phyloP scores from a whole-genome alignment of 2,797 vertebrate genomes.

The Cyclopterus lumpus region DNA sequence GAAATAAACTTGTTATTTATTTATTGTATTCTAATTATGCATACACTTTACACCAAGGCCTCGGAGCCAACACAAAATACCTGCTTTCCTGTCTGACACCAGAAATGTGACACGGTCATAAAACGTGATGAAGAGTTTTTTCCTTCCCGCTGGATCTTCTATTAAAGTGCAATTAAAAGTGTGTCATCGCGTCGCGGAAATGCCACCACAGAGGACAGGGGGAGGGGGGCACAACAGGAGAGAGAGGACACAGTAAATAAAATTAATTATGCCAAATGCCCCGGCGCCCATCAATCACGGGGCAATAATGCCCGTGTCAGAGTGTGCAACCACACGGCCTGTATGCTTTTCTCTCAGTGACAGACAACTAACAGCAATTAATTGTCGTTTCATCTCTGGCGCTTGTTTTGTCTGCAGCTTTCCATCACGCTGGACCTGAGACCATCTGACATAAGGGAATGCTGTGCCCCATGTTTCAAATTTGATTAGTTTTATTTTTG shows the following conservation, averaged over 20 bases:
- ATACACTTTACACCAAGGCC: conserved; percentile 21
- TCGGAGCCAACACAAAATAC: conserved; percentile 50
- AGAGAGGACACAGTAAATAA: conserved; percentile 80
- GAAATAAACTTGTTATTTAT: conserved; percentile 3
- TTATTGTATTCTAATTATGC: conserved; percentile 9
- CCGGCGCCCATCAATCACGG: conserved; percentile 81
- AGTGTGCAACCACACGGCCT: conserved; percentile 70
- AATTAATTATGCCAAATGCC: conserved; percentile 84
- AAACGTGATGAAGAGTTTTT: conserved; percentile 77
- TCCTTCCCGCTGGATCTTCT: conserved; percentile 73
- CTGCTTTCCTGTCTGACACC: conserved; percentile 68
- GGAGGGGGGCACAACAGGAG: conserved; percentile 57
- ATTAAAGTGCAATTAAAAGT: conserved; percentile 83
- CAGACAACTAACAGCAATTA: conserved; percentile 78
- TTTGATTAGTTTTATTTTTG: conserved; percentile 33
- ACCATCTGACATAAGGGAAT: conserved; percentile 48
- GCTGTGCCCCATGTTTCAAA: conserved; percentile 31
- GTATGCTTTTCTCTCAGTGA: conserved; percentile 70
- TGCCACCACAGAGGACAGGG: conserved; percentile 64
- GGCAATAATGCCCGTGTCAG: conserved; percentile 82
- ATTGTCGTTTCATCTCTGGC: conserved; percentile 76
- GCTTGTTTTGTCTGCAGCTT: conserved; percentile 34
- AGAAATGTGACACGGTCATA: conserved; percentile 76
- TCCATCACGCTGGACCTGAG: conserved; percentile 52
- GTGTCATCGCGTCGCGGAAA: conserved; percentile 72